phyloP scores from a whole-genome alignment of 2,113 vertebrate species.

The Dendrocopos noguchii region DNA sequence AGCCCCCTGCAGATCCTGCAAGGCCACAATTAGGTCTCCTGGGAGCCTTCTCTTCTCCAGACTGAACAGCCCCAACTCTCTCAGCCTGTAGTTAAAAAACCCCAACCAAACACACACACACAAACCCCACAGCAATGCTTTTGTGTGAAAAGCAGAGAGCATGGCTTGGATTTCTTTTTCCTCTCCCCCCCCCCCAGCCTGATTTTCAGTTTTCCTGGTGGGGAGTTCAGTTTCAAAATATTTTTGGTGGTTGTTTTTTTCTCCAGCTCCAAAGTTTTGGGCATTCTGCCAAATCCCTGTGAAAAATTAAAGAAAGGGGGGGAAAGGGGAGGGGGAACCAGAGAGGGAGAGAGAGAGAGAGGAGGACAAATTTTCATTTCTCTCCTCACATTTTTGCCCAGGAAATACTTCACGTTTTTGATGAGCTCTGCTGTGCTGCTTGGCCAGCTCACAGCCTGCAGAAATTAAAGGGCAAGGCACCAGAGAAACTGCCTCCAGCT shows the following conservation, averaged over 20 bases:
- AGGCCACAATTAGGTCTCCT: too few relatives aligned
- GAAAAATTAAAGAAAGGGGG: constrained; percentile 29
- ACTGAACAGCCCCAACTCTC: too few relatives aligned
- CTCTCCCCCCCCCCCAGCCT: too few relatives aligned
- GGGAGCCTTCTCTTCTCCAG: too few relatives aligned
- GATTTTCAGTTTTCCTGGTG: constrained; percentile 11
- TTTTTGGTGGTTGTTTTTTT: background rate
- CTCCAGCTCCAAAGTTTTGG: background rate
- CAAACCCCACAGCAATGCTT: too few relatives aligned
- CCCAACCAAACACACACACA: too few relatives aligned
- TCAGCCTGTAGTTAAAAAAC: too few relatives aligned
- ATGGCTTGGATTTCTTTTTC: background rate
- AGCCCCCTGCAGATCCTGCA: too few relatives aligned
- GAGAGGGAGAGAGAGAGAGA: background rate
- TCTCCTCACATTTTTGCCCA: constrained; percentile 32
- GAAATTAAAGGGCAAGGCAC: constrained; percentile 30
- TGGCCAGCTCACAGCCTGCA: background rate
- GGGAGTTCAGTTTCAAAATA: constrained; percentile 33
- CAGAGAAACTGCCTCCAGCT: background rate
- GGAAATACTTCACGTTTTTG: constrained; percentile 59
- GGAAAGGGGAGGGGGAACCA: background rate
- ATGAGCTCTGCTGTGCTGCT: constrained; percentile 50
- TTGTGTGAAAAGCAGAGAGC: background rate
- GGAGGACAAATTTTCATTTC: constrained; percentile 38
- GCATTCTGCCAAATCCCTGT: constrained; percentile 32